Conservation (phyloP, 2,113 vertebrate genomes). For the Grammomys dolichurus region DNA sequence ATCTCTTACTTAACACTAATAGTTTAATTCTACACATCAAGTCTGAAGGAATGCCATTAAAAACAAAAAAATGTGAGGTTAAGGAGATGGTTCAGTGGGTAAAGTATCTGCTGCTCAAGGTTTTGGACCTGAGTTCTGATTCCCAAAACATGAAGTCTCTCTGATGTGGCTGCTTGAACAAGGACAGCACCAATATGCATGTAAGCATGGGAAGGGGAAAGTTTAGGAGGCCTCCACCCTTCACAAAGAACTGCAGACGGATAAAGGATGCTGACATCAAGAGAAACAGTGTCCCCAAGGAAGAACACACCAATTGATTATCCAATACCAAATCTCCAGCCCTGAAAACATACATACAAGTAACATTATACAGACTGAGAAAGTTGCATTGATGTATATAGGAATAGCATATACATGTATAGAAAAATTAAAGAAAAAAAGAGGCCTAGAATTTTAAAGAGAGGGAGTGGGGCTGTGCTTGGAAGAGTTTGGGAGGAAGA, state of each 20-base stretch:
- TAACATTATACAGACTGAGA: neutral
- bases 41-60: neutral
- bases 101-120: neutral
- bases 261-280: neutral
- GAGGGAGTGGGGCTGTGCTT: neutral
- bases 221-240: neutral
- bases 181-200: neutral
- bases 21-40: neutral
- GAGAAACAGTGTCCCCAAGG: neutral
- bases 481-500: neutral
- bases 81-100: neutral
- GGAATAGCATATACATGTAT: neutral
- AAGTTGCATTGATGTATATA: neutral
- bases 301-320: neutral
- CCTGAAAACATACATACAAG: neutral
- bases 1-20: neutral
- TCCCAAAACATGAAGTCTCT: neutral
- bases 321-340: neutral
- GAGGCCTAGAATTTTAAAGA: neutral
- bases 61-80: neutral
- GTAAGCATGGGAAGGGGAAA: neutral
- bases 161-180: neutral
- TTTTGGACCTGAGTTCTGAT: neutral
- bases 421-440: neutral
- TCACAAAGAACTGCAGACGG: neutral